Evolutionary conservation across 2,797 vertebrate genomes (phyloP), one percentile per base, ranked within the genome.

Genomic region (Taeniopygia guttata): DNA sequence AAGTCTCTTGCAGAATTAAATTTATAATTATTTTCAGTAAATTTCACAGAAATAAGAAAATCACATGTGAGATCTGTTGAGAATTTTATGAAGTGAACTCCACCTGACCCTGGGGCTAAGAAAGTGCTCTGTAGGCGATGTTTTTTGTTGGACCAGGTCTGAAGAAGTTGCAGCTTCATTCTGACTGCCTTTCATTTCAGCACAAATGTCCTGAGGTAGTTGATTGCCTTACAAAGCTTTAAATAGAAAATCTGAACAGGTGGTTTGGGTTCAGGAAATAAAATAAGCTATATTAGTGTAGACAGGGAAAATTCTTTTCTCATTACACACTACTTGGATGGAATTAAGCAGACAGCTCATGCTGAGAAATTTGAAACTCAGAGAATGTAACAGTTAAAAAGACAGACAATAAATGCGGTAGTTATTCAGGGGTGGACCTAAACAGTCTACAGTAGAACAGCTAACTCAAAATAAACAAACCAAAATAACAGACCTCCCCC

Each of bases 341-440:
- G 95, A 97, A 97, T 97, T 97, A 97, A 97, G 93, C 89, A 97
- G 97, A 97, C 95, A 97, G 97, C 97, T 97, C 97, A 97, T 96
- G 97, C 97, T 98, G 97, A 96, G 98, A 98, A 97, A 97, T 96
- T 87, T 96, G 97, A 97, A 95, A 96, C 94, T 94, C 16, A 3
- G 88, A 96, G 91, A 97, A 97, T 96, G 93, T 93, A 95, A 90
- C 92, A 96, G 95, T 97, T 97, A 96, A 97, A 96, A 97, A 96
- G 91, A 73, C 76, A 96, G 88, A 97, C 94, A 95, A 90, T 96
- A 78, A 93, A 89, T 84, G 94, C 36, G 7, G 68, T 91, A 84
- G 86, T 95, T 96, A 96, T 95, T 97, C 86, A 85, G 32, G 79
- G 93, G 70, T 89, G 68, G 87, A 96, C 91, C 85, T 94, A 82